Evolutionary conservation across 2,113 vertebrate species (phyloP).

Genomic region (Oryzias celebensis): DNA sequence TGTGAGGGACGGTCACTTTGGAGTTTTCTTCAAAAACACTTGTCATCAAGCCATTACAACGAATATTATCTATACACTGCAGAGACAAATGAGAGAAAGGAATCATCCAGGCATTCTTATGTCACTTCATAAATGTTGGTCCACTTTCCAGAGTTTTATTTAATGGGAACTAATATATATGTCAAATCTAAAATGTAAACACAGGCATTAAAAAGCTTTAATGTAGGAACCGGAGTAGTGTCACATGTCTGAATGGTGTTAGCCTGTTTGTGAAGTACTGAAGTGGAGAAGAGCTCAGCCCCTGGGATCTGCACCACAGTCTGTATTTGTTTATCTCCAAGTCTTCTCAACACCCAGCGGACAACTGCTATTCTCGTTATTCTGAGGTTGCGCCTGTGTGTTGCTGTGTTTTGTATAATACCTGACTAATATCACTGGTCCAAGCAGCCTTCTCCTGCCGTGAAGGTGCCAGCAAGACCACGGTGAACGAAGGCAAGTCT

Average conservation of each 20-base stretch:
- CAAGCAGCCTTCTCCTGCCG: constrained; percentile 97
- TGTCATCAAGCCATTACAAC: constrained; percentile 98
- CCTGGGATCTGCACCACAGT: constrained; percentile 52
- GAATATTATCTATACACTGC: constrained; percentile 98
- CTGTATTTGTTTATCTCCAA: constrained; percentile 63
- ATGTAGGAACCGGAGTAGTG: constrained; percentile 6
- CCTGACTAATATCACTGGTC: constrained; percentile 99
- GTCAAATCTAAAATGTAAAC: constrained; percentile 7
- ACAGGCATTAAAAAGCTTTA: constrained; percentile 4
- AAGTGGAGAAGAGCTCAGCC: constrained; percentile 32
- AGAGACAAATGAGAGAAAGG: constrained; percentile 9
- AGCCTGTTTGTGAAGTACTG: constrained; percentile 42
- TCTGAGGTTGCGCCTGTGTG: constrained; percentile 42
- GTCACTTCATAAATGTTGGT: no score
- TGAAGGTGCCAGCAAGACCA: constrained; percentile 91
- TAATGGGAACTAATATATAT: neutral
- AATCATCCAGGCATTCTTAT: neutral
- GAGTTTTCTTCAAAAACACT: constrained; percentile 99
- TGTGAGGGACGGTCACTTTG: constrained; percentile 97
- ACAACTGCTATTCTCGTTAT: constrained; percentile 29
- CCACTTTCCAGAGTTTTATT: no score
- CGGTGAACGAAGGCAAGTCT: constrained; percentile 87
- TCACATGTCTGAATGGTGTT: constrained; percentile 25
- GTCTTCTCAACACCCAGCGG: constrained; percentile 49
- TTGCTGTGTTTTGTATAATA: constrained; percentile 62